Evolutionary conservation across 2,113 vertebrate genomes (phyloP).

Genomic region (Pluvianellus socialis): DNA sequence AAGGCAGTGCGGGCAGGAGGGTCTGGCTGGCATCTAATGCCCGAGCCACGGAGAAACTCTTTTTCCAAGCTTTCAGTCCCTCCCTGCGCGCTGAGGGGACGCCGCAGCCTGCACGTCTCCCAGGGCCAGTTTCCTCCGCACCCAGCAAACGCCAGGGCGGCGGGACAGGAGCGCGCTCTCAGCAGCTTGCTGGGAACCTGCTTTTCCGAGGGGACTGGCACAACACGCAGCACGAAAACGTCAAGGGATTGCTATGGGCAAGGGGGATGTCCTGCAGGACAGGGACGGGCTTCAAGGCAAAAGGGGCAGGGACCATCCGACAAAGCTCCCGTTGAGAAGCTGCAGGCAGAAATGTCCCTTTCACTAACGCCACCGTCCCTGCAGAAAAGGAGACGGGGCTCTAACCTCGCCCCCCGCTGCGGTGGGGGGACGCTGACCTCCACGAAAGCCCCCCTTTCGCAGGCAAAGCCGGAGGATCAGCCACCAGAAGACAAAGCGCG

Average conservation of each 20-base stretch:
- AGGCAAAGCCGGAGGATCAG: background rate
- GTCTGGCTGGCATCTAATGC: background rate
- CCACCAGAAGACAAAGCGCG: accelerated
- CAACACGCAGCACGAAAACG: background rate
- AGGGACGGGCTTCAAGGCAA: background rate
- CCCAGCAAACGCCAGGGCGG: accelerated
- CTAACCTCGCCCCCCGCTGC: accelerated
- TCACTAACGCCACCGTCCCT: accelerated
- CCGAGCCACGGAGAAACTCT: background rate
- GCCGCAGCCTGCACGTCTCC: accelerated
- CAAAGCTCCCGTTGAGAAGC: background rate
- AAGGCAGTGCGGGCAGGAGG: background rate
- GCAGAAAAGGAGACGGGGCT: background rate
- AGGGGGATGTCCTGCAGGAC: background rate
- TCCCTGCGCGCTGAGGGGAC: background rate
- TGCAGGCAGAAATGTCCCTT: background rate
- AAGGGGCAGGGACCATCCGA: accelerated
- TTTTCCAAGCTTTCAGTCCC: background rate
- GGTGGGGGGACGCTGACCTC: background rate
- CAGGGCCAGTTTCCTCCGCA: accelerated
- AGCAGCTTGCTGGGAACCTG: background rate
- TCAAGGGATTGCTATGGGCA: accelerated
- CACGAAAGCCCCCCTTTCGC: accelerated
- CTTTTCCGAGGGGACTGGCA: background rate
- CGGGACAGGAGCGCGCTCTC: accelerated